Evolutionary conservation across 2,113 vertebrate genomes (phyloP).

Genomic region (Pterophyllum scalare): DNA sequence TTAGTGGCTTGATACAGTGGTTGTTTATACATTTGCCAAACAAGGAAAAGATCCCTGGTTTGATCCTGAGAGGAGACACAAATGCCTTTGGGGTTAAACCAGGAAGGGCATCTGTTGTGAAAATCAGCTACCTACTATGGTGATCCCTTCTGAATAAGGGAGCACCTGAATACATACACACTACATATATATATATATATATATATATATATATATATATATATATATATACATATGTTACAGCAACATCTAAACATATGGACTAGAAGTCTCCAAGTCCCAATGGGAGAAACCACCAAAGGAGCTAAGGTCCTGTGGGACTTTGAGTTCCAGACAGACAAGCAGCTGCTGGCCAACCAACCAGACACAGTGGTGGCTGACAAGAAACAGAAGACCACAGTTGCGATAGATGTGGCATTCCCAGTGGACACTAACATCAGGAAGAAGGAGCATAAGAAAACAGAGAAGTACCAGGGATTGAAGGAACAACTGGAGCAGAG

Average conservation of each 20-base stretch:
- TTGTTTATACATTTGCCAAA: background rate
- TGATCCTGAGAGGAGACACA: background rate
- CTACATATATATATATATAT: background rate
- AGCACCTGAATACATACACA: background rate
- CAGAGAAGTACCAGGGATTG: background rate
- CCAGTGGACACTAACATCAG: background rate
- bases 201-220: too few relatives aligned
- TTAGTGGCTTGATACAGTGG: background rate
- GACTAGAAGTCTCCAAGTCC: background rate
- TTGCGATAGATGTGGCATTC: background rate
- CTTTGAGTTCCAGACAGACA: background rate
- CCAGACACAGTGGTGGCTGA: background rate
- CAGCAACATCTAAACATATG: background rate
- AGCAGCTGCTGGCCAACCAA: constrained; percentile 6
- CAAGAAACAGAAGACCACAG: background rate
- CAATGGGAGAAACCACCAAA: background rate
- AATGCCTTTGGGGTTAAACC: background rate
- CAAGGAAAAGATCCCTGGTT: background rate
- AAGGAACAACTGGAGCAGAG: background rate
- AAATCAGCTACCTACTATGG: background rate
- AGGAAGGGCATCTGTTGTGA: background rate
- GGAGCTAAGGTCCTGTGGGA: background rate
- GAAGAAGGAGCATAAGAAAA: background rate
- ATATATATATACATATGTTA: too few relatives aligned
- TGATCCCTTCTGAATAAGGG: background rate